These are phyloP conservation scores for Cyclina sinensis DNA, from an alignment of 1,140 invertebrate species.

Conservation along the genomic window DNA sequence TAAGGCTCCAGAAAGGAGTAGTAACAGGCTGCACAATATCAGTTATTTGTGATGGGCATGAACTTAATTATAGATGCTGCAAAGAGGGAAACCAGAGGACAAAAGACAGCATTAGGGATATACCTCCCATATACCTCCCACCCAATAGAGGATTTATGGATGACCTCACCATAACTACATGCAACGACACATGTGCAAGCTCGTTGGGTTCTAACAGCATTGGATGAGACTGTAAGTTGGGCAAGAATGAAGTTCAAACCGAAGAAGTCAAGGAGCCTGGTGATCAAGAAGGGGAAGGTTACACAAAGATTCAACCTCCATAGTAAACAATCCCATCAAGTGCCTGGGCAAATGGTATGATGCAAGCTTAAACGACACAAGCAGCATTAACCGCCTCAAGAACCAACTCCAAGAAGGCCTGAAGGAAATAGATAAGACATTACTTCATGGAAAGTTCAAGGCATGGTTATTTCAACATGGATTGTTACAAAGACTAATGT, in stretches of 20 bases:
- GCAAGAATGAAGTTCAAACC: slow-evolving; percentile 58
- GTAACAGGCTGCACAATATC: not conserved
- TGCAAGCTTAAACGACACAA: not conserved
- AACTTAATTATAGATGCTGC: not conserved
- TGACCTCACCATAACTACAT: slow-evolving; percentile 55
- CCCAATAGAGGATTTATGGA: slow-evolving; percentile 56
- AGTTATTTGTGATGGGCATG: not conserved
- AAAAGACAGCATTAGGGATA: not conserved
- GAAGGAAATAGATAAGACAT: too few relatives aligned
- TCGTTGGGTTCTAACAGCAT: slow-evolving; percentile 37
- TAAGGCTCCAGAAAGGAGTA: not conserved
- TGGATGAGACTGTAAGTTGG: slow-evolving; percentile 56
- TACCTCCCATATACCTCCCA: too few relatives aligned
- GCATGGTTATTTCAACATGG: too few relatives aligned
- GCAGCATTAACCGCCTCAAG: too few relatives aligned
- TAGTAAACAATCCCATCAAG: too few relatives aligned
- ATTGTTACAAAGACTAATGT: too few relatives aligned
- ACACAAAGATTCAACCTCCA: slow-evolving; percentile 18
- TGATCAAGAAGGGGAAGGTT: slow-evolving; percentile 46
- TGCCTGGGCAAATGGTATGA: too few relatives aligned
- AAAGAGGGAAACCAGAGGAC: too few relatives aligned
- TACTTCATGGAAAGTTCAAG: too few relatives aligned
- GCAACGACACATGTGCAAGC: slow-evolving; percentile 48
- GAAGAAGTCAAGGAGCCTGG: slow-evolving; percentile 42
- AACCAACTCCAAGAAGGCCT: too few relatives aligned